These are phyloP conservation scores for Rhodophaea formosa DNA, from an alignment of 2,888 invertebrate genomes.

Conservation along the genomic window DNA sequence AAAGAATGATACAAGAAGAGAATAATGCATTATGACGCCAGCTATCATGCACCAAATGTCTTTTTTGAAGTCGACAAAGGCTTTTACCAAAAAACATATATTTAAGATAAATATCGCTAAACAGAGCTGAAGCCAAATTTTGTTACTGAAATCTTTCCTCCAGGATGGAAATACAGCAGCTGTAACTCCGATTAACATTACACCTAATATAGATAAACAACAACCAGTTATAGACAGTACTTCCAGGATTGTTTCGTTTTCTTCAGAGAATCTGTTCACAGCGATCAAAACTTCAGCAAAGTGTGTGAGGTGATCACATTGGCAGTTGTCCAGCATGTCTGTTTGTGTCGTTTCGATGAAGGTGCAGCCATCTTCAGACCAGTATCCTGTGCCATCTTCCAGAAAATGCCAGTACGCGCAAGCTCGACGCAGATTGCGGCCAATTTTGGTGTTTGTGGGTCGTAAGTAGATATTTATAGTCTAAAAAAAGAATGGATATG, in stretches of 20 bases:
- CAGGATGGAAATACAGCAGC: conserved; percentile 65
- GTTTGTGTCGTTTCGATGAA: conserved; percentile 35
- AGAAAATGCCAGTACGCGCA: conserved; percentile 67
- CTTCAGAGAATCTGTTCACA: conserved; percentile 30
- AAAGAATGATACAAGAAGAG: conserved; percentile 79
- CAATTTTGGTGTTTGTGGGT: conserved; percentile 5
- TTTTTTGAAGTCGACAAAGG: conserved; percentile 19
- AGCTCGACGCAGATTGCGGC: conserved; percentile 16
- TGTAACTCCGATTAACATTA: conserved; percentile 37
- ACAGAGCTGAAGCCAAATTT: conserved; percentile 61
- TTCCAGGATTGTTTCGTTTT: conserved; percentile 42
- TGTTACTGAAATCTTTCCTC: conserved; percentile 75
- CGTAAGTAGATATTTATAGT: conserved; percentile 21
- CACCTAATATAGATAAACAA: conserved; percentile 25
- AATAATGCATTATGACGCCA: conserved; percentile 79
- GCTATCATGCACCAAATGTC: conserved; percentile 63
- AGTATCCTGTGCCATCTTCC: conserved; percentile 47
- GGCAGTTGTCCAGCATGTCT: conserved; percentile 47
- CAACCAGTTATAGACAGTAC: conserved; percentile 57
- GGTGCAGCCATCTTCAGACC: conserved; percentile 60
- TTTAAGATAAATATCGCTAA: conserved; percentile 55
- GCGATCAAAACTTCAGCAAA: conserved; percentile 57
- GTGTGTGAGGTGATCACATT: conserved; percentile 66
- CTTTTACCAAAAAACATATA: conserved; percentile 31
- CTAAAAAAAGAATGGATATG: conserved; percentile 16